A percentile compares a stretch with the other conserved stretches of the same genome.
phyloP scores from a whole-genome alignment of 2,888 invertebrate genomes.

The Hemicrepidius hirtus region DNA sequence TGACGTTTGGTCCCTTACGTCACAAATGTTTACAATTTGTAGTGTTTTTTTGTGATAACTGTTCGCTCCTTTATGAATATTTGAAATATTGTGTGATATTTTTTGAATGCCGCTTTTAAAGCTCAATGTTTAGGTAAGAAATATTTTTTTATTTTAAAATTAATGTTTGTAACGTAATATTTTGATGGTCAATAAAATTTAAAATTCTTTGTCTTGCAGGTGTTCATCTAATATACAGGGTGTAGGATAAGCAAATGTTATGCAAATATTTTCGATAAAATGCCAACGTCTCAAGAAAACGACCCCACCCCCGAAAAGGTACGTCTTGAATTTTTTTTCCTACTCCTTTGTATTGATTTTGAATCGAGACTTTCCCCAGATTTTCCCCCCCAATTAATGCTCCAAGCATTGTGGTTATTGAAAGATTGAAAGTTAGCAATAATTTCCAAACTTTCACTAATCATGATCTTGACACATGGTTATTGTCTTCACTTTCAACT shows the following conservation, averaged over 20 bases:
- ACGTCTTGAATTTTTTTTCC: not conserved
- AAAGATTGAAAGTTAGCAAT: conserved; percentile 2
- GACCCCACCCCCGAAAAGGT: conserved; percentile 32
- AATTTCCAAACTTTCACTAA: conserved; percentile 31
- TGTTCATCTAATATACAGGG: conserved; percentile 36
- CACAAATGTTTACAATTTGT: conserved; percentile 18
- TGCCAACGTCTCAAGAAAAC: conserved; percentile 36
- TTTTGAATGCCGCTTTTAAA: not conserved
- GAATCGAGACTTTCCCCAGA: not conserved
- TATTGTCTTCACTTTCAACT: conserved; percentile 35
- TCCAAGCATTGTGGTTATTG: not conserved
- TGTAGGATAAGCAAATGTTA: conserved; percentile 32
- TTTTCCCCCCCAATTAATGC: not conserved
- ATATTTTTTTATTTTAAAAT: not conserved
- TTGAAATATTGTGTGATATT: conserved; percentile 19
- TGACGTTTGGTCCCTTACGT: conserved; percentile 20
- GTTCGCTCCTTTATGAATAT: conserved; percentile 6
- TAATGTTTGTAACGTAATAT: not conserved
- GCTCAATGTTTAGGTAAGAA: conserved; percentile 5
- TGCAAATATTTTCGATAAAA: conserved; percentile 26
- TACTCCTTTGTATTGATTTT: conserved; percentile 14
- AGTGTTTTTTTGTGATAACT: conserved; percentile 17
- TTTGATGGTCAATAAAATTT: too few species aligned
- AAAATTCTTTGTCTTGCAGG: conserved; percentile 4
- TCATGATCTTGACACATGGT: conserved; percentile 7